phyloP scores from a whole-genome alignment of 2,113 vertebrate species.

The Pituophis catenifer region DNA sequence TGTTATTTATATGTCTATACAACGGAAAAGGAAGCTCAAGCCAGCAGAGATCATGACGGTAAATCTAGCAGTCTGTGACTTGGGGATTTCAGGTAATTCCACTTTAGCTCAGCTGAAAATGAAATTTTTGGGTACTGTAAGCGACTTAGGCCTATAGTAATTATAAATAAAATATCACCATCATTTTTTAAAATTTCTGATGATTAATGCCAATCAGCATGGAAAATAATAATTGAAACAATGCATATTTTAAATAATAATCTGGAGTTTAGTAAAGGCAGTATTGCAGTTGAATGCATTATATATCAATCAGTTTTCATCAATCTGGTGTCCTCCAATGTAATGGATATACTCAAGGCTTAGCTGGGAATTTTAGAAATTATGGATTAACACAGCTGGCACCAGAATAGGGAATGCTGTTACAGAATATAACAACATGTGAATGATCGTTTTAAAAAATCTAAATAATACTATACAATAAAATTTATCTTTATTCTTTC shows the following conservation, averaged over 20 bases:
- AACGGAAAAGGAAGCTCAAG: conserved; percentile 87
- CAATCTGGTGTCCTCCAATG: not conserved
- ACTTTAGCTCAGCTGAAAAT: not conserved
- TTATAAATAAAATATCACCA: too few relatives aligned
- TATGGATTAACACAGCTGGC: not conserved
- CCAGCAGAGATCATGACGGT: conserved; percentile 94
- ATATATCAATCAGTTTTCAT: not conserved
- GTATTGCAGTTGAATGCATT: not conserved
- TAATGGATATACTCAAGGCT: not conserved
- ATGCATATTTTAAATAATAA: not conserved
- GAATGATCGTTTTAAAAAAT: not conserved
- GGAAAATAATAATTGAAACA: not conserved
- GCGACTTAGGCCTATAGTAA: not conserved
- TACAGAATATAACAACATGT: not conserved
- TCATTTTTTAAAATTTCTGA: not conserved
- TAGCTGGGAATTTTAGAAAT: not conserved
- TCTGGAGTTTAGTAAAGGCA: not conserved
- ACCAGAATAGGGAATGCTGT: not conserved
- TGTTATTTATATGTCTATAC: conserved; percentile 86
- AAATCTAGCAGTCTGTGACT: conserved; percentile 91
- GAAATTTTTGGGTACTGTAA: not conserved
- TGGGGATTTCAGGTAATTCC: conserved; percentile 89
- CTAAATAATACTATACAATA: not conserved
- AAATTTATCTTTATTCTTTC: not conserved
- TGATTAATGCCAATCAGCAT: not conserved